These are phyloP conservation scores for Protophormia terraenovae DNA, from an alignment of 2,888 invertebrate genomes.

Conservation along the genomic window DNA sequence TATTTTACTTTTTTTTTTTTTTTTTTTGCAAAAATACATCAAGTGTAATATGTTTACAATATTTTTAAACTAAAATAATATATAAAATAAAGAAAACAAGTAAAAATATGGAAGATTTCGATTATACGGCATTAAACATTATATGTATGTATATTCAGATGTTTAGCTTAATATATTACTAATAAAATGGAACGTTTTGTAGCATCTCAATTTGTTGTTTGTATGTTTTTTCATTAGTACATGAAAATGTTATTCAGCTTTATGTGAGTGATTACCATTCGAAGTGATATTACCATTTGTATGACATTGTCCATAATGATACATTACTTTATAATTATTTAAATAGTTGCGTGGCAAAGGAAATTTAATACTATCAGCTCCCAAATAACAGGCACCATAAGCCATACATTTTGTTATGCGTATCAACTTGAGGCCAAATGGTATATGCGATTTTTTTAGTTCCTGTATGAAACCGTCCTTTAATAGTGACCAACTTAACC, in stretches of 20 bases:
- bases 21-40: conserved; percentile 10
- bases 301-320: conserved; percentile 72
- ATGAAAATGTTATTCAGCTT: conserved; percentile 23
- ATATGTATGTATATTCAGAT: background rate
- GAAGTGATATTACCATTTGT: conserved; percentile 42
- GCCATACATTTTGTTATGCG: conserved; percentile 89
- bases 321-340: conserved; percentile 86
- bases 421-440: conserved; percentile 84
- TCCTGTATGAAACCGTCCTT: conserved; percentile 86
- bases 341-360: conserved; percentile 87
- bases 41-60: conserved; percentile 1
- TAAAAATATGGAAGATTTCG: conserved; percentile 55
- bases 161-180: background rate
- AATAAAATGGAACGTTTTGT: conserved; percentile 48
- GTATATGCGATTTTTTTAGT: conserved; percentile 80
- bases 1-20: too few relatives aligned
- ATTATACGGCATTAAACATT: conserved; percentile 22
- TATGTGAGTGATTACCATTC: conserved; percentile 60
- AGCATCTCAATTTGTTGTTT: conserved; percentile 24
- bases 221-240: background rate
- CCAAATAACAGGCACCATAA: conserved; percentile 92
- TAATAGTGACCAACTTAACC: conserved; percentile 94
- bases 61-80: background rate
- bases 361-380: conserved; percentile 86
- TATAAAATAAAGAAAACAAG: background rate